Conservation (phyloP, 1,140 invertebrate species). For the Papilio glaucus region DNA sequence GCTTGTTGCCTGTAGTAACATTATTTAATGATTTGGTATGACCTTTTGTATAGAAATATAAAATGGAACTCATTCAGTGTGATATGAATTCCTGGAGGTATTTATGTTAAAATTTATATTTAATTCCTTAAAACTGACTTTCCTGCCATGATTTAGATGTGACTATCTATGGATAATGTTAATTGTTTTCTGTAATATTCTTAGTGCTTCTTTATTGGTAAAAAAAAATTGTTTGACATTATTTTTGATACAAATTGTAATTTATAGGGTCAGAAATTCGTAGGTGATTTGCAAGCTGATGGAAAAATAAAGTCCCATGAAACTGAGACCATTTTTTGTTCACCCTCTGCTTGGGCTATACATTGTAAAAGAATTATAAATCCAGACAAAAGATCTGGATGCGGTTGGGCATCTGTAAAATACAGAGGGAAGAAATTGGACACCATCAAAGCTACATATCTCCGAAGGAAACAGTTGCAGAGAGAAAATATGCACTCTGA, state of each 20-base stretch:
- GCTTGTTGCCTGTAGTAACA: too few relatives aligned
- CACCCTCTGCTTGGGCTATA: constrained; percentile 96
- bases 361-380: constrained; percentile 96
- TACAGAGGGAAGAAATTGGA: constrained; percentile 94
- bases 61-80: too few relatives aligned
- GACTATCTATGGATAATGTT: too few relatives aligned
- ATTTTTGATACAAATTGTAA: constrained; percentile 17
- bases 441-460: constrained; percentile 93
- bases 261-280: constrained; percentile 91
- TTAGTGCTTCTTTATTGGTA: too few relatives aligned
- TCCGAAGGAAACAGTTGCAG: constrained; percentile 87
- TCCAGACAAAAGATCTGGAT: constrained; percentile 95
- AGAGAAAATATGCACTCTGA: constrained; percentile 82
- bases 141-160: too few relatives aligned
- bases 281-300: constrained; percentile 92
- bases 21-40: too few relatives aligned
- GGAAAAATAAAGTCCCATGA: constrained; percentile 95
- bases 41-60: too few relatives aligned
- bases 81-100: too few relatives aligned
- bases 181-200: too few relatives aligned
- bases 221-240: too few relatives aligned
- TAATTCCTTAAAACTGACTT: too few relatives aligned
- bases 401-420: constrained; percentile 94
- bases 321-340: constrained; percentile 93
- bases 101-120: too few relatives aligned